Evolutionary conservation across 2,888 invertebrate species (phyloP), one percentile per base, ranked within the genome.

Genomic region (Sussaba pulchella): DNA sequence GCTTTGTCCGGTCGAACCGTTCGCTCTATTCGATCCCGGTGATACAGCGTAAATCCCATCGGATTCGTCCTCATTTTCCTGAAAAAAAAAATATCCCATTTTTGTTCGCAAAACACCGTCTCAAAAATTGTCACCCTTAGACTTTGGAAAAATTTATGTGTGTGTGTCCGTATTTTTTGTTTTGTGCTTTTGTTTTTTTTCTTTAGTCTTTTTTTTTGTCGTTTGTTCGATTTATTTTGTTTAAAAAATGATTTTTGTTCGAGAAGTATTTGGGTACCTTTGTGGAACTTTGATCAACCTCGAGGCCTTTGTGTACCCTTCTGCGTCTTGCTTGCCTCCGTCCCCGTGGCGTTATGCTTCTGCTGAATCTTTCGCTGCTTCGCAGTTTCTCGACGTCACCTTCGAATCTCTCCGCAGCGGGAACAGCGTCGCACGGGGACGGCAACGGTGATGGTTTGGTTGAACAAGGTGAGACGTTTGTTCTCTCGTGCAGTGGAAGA

Each of bases 351-450:
- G 94, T 93, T 12, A 95, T 92, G 2, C 95, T 94, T 81, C 95
- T 93, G 84, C 95, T 93, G 90, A 96, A 94, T 67, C 95, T 92
- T 88, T 95, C 95, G 86, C 94, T 94, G 83, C 94, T 94, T 82
- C 95, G 93, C 10, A 95, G 91, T 69, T 94, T 93, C 86, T 95
- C 95, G 73, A 95, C 94, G 86, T 95, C 95, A 86, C 94, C 93
- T 74, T 95, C 95, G 83, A 89, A 90, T 67, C 89, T 90, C 10
- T 92, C 92, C 1, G 89, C 87, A 6, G 88, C 88, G 10, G 89
- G 81, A 4, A 88, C 86, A 4, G 87, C 87, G 10, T 92, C 92
- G 78, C 87, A 91, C 0, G 90, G 86, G 0, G 91, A 88, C 3
- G 89, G 89, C 9, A 87, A 78, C 26, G 91, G 89, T 10, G 90